phyloP scores from a whole-genome alignment of 2,113 vertebrate genomes.

The Poecile atricapillus region DNA sequence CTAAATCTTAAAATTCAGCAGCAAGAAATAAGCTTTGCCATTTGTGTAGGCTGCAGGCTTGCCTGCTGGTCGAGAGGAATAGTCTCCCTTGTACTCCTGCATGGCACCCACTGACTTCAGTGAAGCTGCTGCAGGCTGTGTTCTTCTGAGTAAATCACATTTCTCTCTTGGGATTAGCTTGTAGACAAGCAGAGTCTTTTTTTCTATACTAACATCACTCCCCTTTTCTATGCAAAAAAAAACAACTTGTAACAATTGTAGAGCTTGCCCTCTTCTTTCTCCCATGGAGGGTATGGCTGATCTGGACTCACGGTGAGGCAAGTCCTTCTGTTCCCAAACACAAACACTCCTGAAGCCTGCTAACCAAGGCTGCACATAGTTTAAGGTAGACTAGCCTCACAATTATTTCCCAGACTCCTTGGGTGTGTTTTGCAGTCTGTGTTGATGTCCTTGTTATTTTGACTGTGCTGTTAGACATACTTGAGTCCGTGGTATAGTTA shows the following conservation, averaged over 20 bases:
- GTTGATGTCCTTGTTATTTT: constrained; percentile 19
- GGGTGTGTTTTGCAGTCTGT: constrained; percentile 8
- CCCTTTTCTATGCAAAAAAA: neutral
- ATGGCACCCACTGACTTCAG: neutral
- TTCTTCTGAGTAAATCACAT: neutral
- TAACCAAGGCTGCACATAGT: neutral
- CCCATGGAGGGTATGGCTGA: neutral
- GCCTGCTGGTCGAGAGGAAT: neutral
- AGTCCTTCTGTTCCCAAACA: constrained; percentile 2
- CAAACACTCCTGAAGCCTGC: neutral
- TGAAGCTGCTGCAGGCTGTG: neutral
- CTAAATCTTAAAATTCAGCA: neutral
- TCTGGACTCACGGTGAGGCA: neutral
- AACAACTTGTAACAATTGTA: neutral
- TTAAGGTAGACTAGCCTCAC: constrained; percentile 14
- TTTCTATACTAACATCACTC: neutral
- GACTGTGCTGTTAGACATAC: neutral
- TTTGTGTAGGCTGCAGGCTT: neutral
- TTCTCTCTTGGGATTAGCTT: neutral
- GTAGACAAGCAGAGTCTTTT: neutral
- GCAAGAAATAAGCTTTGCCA: neutral
- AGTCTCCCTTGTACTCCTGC: neutral
- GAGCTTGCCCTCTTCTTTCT: neutral
- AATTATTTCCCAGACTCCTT: neutral
- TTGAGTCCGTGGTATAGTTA: neutral